Percentiles rank a stretch among this genome's conserved stretches.
These are phyloP conservation scores for Rafetus swinhoei DNA, from an alignment of 2,113 vertebrate genomes.

Conservation along the genomic window DNA sequence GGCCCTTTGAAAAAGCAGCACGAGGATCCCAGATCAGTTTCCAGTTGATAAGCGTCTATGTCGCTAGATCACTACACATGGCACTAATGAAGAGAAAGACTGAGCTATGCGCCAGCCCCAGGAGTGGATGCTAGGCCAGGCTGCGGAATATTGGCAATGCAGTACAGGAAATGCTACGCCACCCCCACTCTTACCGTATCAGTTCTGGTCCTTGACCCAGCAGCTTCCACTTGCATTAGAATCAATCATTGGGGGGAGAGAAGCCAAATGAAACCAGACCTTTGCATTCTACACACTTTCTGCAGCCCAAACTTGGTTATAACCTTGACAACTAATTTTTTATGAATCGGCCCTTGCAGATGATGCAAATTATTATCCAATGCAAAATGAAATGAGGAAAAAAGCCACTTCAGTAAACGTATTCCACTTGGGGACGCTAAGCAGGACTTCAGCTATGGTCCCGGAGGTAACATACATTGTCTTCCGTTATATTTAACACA, in stretches of 20 bases:
- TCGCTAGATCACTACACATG: neutral
- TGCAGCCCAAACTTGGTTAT: neutral
- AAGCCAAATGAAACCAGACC: rapidly evolving
- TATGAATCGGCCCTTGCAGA: conserved; percentile 6
- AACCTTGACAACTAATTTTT: neutral
- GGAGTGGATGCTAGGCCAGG: rapidly evolving
- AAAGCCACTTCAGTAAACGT: conserved; percentile 5
- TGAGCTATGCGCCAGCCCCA: rapidly evolving
- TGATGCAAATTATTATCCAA: neutral
- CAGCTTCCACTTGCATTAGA: neutral
- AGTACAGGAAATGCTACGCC: neutral
- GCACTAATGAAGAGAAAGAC: neutral
- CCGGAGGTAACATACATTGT: conserved; percentile 53
- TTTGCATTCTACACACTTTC: neutral
- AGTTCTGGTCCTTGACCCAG: neutral
- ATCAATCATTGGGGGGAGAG: neutral
- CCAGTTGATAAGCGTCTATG: neutral
- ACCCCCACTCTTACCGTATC: neutral
- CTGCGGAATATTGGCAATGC: neutral
- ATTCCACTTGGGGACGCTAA: conserved; percentile 17
- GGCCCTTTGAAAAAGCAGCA: neutral
- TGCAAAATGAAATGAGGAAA: conserved; percentile 6
- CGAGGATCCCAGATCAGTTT: neutral
- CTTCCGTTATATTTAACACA: conserved; percentile 50
- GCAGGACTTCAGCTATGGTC: conserved; percentile 36